Conservation (phyloP, 2,113 vertebrate species). For the Ceuthmochares aereus region DNA sequence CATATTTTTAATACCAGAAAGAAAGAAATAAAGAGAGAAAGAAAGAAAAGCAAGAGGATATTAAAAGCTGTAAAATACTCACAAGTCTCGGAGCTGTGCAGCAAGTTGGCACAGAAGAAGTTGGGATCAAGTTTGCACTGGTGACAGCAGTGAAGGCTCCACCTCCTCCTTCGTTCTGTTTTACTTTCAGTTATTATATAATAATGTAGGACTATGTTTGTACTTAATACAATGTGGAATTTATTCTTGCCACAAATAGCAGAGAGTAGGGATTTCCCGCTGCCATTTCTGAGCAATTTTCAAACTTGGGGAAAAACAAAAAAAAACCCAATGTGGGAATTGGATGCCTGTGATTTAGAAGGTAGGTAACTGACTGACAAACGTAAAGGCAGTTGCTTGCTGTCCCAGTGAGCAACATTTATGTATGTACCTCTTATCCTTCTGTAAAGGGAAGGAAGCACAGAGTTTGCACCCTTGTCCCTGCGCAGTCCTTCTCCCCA, state of each 20-base stretch:
- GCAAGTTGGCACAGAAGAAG: neutral
- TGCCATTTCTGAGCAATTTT: neutral
- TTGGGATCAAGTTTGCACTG: neutral
- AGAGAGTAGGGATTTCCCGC: neutral
- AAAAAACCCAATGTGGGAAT: too few relatives aligned
- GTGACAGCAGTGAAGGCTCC: constrained; percentile 27
- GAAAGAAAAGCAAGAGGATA: neutral
- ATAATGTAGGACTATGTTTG: neutral
- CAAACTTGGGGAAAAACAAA: neutral
- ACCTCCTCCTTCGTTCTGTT: neutral
- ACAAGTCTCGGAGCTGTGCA: neutral
- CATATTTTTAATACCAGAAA: neutral
- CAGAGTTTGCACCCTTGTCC: neutral
- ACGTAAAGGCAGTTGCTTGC: neutral
- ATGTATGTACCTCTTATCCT: neutral
- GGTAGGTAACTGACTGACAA: neutral
- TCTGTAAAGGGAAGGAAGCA: neutral
- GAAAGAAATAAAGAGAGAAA: neutral
- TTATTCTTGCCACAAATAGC: neutral
- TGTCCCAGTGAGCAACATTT: neutral
- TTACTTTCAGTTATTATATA: constrained; percentile 61
- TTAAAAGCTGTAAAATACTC: constrained; percentile 44
- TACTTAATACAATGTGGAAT: neutral
- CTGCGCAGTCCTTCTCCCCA: too few relatives aligned
- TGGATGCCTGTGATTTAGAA: neutral